Conservation (phyloP, 2,888 invertebrate genomes). For the Sepiola atlantica region DNA sequence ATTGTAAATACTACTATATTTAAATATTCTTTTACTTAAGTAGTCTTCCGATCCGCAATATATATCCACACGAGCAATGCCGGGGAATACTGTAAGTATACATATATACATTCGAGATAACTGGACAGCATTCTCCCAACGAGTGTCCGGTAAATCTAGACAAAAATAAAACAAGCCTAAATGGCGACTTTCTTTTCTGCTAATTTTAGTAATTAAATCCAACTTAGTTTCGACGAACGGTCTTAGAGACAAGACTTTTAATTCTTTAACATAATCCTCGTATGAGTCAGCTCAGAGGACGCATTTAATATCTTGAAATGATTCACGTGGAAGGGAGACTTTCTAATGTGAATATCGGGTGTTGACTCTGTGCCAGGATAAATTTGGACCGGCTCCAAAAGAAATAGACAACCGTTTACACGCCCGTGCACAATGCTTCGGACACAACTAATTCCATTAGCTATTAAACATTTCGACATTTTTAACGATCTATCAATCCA, state of each 20-base stretch:
- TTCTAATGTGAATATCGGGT: slow-evolving; percentile 7
- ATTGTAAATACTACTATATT: too few relatives aligned
- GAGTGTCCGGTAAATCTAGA: too few relatives aligned
- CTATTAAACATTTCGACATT: not conserved
- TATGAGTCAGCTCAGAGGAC: not conserved
- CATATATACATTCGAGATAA: too few relatives aligned
- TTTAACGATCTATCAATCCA: too few relatives aligned
- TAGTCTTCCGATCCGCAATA: too few relatives aligned
- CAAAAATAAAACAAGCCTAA: too few relatives aligned
- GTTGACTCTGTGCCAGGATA: not conserved
- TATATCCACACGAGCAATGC: too few relatives aligned
- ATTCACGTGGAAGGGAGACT: not conserved
- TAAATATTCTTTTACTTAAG: too few relatives aligned
- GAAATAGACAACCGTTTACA: too few relatives aligned
- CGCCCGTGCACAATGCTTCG: not conserved
- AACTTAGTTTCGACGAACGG: not conserved
- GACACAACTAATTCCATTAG: not conserved
- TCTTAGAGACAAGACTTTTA: not conserved
- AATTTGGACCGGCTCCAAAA: not conserved
- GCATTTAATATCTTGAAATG: not conserved
- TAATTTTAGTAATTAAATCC: not conserved
- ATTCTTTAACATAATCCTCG: not conserved
- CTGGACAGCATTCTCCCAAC: too few relatives aligned
- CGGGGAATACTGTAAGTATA: too few relatives aligned
- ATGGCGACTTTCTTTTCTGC: too few relatives aligned